phyloP scores from a whole-genome alignment of 2,888 invertebrate genomes.

The Cephonodes hylas region DNA sequence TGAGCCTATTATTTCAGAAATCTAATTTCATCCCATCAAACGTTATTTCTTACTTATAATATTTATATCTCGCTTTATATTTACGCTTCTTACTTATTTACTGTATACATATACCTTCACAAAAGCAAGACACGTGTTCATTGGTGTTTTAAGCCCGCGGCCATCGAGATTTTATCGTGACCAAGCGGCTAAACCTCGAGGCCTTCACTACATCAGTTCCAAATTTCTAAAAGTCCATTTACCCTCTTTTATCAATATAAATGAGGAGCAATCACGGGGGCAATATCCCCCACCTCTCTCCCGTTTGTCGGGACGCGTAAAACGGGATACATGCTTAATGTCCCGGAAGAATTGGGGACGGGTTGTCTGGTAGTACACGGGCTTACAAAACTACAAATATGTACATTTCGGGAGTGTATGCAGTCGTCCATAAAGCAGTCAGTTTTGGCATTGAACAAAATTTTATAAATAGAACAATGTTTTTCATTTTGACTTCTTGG shows the following conservation, averaged over 20 bases:
- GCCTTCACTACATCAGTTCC: neutral
- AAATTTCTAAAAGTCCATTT: slow-evolving; percentile 2
- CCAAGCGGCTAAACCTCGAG: neutral
- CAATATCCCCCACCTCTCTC: neutral
- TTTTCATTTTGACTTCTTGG: neutral
- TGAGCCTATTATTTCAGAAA: too few species aligned
- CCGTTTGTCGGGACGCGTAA: neutral
- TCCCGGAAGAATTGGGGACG: slow-evolving; percentile 38
- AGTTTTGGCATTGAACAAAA: neutral
- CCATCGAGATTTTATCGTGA: too few species aligned
- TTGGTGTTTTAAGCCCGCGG: too few species aligned
- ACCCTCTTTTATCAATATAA: slow-evolving; percentile 9
- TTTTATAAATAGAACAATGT: neutral
- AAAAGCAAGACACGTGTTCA: too few species aligned
- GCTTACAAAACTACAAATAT: neutral
- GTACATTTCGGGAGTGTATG: neutral
- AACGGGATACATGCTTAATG: slow-evolving; percentile 35
- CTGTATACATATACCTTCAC: too few species aligned
- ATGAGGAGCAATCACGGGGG: slow-evolving; percentile 3
- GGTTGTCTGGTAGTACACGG: slow-evolving; percentile 24
- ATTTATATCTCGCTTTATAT: too few species aligned
- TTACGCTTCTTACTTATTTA: too few species aligned
- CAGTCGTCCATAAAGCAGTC: neutral
- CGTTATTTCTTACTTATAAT: too few species aligned
- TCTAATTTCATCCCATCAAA: too few species aligned